phyloP scores from a whole-genome alignment of 2,888 invertebrate species.

The Monopis laevigella region DNA sequence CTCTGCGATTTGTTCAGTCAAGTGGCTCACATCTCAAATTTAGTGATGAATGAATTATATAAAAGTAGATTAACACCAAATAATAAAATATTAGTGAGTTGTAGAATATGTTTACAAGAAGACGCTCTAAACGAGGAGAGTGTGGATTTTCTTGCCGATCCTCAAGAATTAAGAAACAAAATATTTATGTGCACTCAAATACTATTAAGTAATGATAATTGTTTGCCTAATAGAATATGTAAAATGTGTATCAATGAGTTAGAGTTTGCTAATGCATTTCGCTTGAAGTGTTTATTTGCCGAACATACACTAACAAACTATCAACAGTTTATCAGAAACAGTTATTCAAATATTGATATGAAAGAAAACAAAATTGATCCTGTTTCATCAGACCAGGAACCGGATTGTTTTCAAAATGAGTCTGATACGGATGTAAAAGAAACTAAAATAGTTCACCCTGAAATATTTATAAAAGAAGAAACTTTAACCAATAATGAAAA shows the following conservation, averaged over 20 bases:
- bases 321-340: conserved; percentile 20
- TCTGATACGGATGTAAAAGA: neutral
- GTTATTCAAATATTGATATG: no score
- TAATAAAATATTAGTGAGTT: conserved; percentile 21
- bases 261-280: conserved; percentile 34
- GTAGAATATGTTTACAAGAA: conserved; percentile 38
- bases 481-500: conserved; percentile 16
- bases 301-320: conserved; percentile 29
- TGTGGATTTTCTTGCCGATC: conserved; percentile 28
- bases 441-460: neutral
- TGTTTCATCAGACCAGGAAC: conserved; percentile 13
- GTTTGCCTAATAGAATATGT: conserved; percentile 39
- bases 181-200: conserved; percentile 43
- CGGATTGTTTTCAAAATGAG: no score
- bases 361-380: neutral
- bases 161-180: conserved; percentile 32
- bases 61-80: no score
- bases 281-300: conserved; percentile 38
- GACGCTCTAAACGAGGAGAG: conserved; percentile 15
- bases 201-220: conserved; percentile 26
- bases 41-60: no score
- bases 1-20: no score
- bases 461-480: conserved; percentile 4
- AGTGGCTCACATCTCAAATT: no score
- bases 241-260: conserved; percentile 35